Evolutionary conservation across 2,797 vertebrate species (phyloP).

Genomic region (Premnoplex brunnescens): DNA sequence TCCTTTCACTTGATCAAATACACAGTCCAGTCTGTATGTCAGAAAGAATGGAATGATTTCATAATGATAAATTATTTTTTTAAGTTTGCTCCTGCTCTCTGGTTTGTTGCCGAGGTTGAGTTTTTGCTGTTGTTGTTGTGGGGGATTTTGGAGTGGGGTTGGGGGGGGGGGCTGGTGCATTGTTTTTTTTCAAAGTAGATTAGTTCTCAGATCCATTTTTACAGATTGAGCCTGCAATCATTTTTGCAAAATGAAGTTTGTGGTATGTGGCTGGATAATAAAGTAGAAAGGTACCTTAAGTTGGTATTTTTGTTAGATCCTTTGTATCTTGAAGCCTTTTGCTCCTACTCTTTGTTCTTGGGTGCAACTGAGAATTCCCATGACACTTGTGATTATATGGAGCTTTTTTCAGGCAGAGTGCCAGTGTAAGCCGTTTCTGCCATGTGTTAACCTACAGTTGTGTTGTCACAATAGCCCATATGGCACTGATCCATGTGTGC

Average conservation of each 20-base stretch:
- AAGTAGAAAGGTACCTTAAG: neutral
- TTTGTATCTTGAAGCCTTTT: slow-evolving; percentile 12
- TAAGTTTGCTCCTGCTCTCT: neutral
- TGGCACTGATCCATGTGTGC: neutral
- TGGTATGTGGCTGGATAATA: neutral
- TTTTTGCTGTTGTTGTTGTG: neutral
- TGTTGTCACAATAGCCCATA: neutral
- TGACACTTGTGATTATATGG: neutral
- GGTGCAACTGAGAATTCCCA: neutral
- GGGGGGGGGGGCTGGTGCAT: accelerated
- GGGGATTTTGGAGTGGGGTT: neutral
- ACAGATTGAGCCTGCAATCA: neutral
- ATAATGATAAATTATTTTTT: neutral
- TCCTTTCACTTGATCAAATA: neutral
- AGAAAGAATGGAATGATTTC: neutral
- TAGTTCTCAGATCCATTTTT: neutral
- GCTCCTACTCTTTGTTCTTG: neutral
- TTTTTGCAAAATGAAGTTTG: neutral
- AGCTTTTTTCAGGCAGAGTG: neutral
- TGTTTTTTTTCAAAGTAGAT: neutral
- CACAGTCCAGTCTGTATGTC: neutral
- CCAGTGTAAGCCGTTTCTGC: neutral
- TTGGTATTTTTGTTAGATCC: neutral
- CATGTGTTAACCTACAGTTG: neutral
- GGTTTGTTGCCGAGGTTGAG: neutral